Evolutionary conservation across 2,113 vertebrate species (phyloP).

Genomic region (Genyomyrus donnyi): DNA sequence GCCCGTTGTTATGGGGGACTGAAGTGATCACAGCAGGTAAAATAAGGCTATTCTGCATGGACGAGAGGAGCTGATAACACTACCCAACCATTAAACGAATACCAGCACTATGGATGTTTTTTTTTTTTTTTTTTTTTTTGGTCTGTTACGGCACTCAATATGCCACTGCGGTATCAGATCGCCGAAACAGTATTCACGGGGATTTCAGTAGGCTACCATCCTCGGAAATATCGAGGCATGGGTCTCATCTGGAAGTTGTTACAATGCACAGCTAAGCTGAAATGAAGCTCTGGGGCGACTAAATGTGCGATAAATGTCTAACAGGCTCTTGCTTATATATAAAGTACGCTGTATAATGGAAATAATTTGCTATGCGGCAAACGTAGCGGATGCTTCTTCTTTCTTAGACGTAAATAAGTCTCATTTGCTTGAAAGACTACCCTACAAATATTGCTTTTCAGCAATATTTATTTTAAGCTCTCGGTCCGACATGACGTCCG

Average conservation of each 20-base stretch:
- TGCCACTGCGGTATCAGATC: constrained; percentile 16
- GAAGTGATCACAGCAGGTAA: constrained; percentile 6
- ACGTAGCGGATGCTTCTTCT: not conserved
- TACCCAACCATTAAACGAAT: constrained; percentile 5
- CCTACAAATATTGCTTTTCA: not conserved
- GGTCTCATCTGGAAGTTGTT: constrained; percentile 15
- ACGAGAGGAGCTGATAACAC: not conserved
- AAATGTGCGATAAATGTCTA: not conserved
- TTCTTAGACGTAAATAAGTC: not conserved
- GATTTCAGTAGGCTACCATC: constrained; percentile 1
- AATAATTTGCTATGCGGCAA: not conserved
- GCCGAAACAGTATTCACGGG: not conserved
- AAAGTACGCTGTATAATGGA: not conserved
- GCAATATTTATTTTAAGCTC: not conserved
- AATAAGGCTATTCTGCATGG: not conserved
- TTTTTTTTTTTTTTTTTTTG: not conserved
- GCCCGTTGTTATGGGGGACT: not conserved
- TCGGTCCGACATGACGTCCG: not conserved
- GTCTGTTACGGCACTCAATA: constrained; percentile 8
- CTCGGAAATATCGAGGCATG: not conserved
- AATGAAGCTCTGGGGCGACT: not conserved
- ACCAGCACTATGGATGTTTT: constrained; percentile 6
- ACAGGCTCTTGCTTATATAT: not conserved
- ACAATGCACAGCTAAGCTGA: not conserved
- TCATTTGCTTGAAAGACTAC: not conserved